Base-by-base conservation (phyloP, 2,888 invertebrate species). In the Galerucella calmariensis region DNA sequence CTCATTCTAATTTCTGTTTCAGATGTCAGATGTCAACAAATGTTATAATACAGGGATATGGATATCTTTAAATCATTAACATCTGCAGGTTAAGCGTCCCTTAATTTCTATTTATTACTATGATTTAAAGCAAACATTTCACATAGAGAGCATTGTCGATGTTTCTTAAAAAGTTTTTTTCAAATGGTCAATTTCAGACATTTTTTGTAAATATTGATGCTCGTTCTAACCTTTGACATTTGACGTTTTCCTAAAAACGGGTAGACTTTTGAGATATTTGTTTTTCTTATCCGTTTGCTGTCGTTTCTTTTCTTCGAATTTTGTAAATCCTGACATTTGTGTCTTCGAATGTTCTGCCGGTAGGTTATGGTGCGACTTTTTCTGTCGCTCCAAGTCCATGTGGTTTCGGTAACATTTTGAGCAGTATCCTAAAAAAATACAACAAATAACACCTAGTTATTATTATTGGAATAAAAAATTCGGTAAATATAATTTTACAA, bases 401-500 rank as follows among this genome's bases (percentile, higher is more conserved):
- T 92, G 91, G 82, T 96, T 95, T 69, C 97, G 91, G 88, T 96
- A 96, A 87, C 99, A 99, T 88, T 97, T 95, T 63, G 99, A 99
- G 87, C 99, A 99, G 87, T 97, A 97, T 2, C 98, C 88, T 88
- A 46, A 44, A 78, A 35, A 77, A 62, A 16, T 10, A 8, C 2
- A 10, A 16, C 20, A 10, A 56, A 16, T 20, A 20, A 9, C 9
- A 20, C 2, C 20, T 16, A 56, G 0, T 8, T 16, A 53, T n/a
- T 8, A 53, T 16, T 53, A 9, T 16, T 16, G 48, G 3, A 48
- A 14, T 14, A 48, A 5, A 48, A 51, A n/a, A 51, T 10, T 20
- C 20, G 2, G 9, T 16, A 9, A 20, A 20, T 56, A 41, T 24
- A 27, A 16, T 63, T 27, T 41, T 63, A 12, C 14, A 35, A 63